Percentiles rank a stretch among this genome's conserved stretches.
Conservation (phyloP, 2,113 vertebrate species). For the Oenanthe oenanthe region DNA sequence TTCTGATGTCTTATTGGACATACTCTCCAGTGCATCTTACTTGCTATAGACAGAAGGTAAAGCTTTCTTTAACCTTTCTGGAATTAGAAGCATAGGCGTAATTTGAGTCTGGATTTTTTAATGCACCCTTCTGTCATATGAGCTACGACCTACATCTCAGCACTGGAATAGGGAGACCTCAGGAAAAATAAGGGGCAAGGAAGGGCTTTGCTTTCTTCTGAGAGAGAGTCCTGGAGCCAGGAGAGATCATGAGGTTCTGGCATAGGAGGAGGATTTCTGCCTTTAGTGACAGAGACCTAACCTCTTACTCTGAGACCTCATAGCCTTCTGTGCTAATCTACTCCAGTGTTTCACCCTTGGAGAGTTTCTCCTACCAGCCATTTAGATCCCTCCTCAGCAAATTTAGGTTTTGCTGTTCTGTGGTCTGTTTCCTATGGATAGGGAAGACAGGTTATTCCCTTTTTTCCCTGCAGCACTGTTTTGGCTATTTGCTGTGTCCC, state of each 20-base stretch:
- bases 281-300: neutral
- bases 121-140: neutral
- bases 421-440: neutral
- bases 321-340: neutral
- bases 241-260: neutral
- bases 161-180: neutral
- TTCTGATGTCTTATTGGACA: neutral
- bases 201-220: neutral
- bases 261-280: neutral
- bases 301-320: neutral
- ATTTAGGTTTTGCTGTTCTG: neutral
- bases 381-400: neutral
- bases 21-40: neutral
- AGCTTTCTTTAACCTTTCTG: conserved; percentile 22
- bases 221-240: neutral
- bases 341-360: neutral
- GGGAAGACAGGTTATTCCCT: neutral
- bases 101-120: conserved; percentile 15
- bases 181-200: neutral
- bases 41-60: neutral
- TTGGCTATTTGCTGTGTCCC: neutral
- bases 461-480: neutral
- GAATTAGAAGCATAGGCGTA: neutral
- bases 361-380: neutral
- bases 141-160: neutral